A percentile compares a stretch with the other conserved stretches of the same genome.
Evolutionary conservation across 2,888 invertebrate species (phyloP).

Genomic region (Subacronicta megacephala): DNA sequence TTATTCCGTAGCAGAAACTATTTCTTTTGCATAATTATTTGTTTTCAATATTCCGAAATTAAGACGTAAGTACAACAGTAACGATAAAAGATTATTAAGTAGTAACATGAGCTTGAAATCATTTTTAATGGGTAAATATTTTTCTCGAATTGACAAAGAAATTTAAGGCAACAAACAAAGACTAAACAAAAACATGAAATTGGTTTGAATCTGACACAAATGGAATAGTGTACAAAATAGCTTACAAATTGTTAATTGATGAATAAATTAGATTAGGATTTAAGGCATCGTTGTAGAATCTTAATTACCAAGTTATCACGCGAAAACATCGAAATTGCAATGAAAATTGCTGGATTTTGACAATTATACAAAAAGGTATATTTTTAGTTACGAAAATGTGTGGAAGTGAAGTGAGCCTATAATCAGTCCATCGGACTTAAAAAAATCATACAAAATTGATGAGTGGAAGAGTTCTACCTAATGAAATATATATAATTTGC

Average conservation of each 20-base stretch:
- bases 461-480: not conserved
- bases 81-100: no score
- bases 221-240: slow-evolving; percentile 12
- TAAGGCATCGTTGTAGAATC: not conserved
- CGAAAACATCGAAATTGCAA: slow-evolving; percentile 12
- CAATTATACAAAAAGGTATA: no score
- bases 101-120: no score
- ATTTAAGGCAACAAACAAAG: not conserved
- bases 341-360: not conserved
- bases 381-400: no score
- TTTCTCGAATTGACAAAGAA: not conserved
- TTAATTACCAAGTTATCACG: slow-evolving; percentile 1
- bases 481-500: not conserved
- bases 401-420: no score
- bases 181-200: slow-evolving; percentile 13
- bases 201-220: slow-evolving; percentile 12
- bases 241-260: slow-evolving; percentile 30
- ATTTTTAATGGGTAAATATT: no score
- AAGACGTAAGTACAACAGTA: no score
- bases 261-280: slow-evolving; percentile 24
- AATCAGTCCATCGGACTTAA: no score
- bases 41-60: no score
- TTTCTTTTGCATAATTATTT: no score
- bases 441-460: not conserved
- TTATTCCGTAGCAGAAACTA: no score